Percentiles rank a stretch among this genome's conserved stretches.
Evolutionary conservation across 2,888 invertebrate species (phyloP).

Genomic region (Calameuta filiformis): DNA sequence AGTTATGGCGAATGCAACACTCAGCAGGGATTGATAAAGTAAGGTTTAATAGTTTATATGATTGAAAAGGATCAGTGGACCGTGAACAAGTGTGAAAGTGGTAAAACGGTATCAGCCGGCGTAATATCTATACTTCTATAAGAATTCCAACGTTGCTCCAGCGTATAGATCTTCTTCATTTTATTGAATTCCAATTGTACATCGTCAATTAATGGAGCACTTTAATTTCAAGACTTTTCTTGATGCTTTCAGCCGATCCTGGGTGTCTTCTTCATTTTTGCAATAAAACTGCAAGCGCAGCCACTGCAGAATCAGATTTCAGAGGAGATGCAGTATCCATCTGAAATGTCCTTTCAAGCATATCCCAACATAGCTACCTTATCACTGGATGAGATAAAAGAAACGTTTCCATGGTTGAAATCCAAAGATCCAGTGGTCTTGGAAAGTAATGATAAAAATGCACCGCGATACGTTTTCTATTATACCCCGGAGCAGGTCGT

Average conservation of each 20-base stretch:
- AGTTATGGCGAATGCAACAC: not conserved
- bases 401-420: constrained; percentile 15
- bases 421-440: not conserved
- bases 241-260: constrained; percentile 28
- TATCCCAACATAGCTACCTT: constrained; percentile 11
- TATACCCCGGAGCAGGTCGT: not conserved
- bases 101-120: constrained; percentile 10
- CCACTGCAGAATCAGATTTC: constrained; percentile 13
- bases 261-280: constrained; percentile 27
- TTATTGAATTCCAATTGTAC: not conserved
- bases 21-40: not conserved
- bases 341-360: constrained; percentile 8
- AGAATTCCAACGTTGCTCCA: not conserved
- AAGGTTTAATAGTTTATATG: not conserved
- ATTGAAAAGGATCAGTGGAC: constrained; percentile 16
- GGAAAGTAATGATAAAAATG: constrained; percentile 2
- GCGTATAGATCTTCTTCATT: not conserved
- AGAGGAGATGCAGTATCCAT: not conserved
- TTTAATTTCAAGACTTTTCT: not conserved
- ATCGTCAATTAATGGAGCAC: not conserved
- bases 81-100: constrained; percentile 31
- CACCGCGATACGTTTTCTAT: constrained; percentile 12
- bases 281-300: constrained; percentile 25
- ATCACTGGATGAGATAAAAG: constrained; percentile 10
- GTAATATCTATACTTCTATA: not conserved